Conservation (phyloP, 1,140 invertebrate species). For the Bradynema listronoti region DNA sequence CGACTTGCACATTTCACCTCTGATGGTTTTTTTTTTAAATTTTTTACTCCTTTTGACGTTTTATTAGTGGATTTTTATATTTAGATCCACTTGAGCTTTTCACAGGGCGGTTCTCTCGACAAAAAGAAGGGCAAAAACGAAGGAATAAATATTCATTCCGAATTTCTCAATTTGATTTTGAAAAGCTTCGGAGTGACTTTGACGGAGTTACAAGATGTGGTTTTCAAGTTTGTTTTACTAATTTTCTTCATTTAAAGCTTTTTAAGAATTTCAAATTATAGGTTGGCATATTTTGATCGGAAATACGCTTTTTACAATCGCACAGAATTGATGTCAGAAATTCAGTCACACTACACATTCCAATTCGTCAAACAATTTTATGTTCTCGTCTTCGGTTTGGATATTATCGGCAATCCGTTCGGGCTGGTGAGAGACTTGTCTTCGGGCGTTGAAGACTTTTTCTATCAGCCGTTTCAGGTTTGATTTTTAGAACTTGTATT, state of each 20-base stretch:
- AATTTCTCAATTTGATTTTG: constrained; percentile 63
- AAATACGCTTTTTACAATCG: constrained; percentile 80
- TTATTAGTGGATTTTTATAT: not conserved
- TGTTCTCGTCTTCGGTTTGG: constrained; percentile 84
- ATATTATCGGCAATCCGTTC: constrained; percentile 96
- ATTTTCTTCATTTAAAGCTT: not conserved
- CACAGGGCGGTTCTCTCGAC: constrained; percentile 60
- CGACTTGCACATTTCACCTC: constrained; percentile 85
- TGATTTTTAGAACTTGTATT: not conserved
- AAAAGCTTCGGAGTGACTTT: constrained; percentile 76
- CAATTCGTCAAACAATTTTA: constrained; percentile 89
- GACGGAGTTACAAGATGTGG: constrained; percentile 87
- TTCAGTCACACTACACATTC: constrained; percentile 77
- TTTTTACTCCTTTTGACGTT: not conserved
- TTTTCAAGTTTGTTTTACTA: constrained; percentile 70
- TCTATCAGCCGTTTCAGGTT: constrained; percentile 86
- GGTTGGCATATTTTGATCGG: constrained; percentile 87
- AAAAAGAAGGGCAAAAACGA: not conserved
- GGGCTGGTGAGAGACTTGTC: constrained; percentile 84
- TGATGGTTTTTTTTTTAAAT: constrained; percentile 69
- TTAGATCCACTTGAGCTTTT: constrained; percentile 74
- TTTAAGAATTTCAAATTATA: constrained; percentile 54
- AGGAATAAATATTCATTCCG: constrained; percentile 54
- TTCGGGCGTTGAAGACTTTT: constrained; percentile 89
- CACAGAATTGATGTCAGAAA: constrained; percentile 74